phyloP scores from a whole-genome alignment of 1,140 invertebrate species.

The Lethrus apterus region DNA sequence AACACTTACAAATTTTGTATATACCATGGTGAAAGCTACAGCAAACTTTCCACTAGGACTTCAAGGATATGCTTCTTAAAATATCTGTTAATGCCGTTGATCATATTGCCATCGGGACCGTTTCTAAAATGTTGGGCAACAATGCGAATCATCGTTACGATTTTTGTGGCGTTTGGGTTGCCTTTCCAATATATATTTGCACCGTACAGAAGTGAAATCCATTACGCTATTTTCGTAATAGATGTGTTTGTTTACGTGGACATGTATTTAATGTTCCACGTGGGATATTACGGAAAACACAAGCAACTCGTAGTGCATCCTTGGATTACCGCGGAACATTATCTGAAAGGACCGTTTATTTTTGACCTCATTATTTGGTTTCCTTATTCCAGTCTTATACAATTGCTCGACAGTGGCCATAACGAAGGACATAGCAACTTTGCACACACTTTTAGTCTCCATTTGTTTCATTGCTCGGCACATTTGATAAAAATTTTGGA shows the following conservation, averaged over 20 bases:
- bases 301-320: constrained; percentile 45
- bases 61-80: constrained; percentile 38
- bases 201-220: constrained; percentile 36
- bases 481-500: constrained; percentile 41
- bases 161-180: constrained; percentile 38
- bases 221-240: constrained; percentile 33
- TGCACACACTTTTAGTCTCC: constrained; percentile 33
- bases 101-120: constrained; percentile 42
- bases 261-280: constrained; percentile 42
- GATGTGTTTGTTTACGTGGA: constrained; percentile 42
- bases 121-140: constrained; percentile 42
- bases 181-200: constrained; percentile 38
- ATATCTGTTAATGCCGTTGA: constrained; percentile 41
- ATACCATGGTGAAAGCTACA: constrained; percentile 37
- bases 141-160: constrained; percentile 37
- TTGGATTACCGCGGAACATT: constrained; percentile 43
- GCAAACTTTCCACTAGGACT: constrained; percentile 39
- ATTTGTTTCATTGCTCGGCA: constrained; percentile 38
- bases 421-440: constrained; percentile 35
- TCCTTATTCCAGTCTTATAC: constrained; percentile 42
- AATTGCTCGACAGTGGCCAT: constrained; percentile 38
- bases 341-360: constrained; percentile 39
- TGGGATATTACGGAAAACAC: constrained; percentile 42
- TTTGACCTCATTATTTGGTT: constrained; percentile 42
- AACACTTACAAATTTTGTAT: constrained; percentile 39